These are phyloP conservation scores for Pterocles burchelli DNA, from an alignment of 2,113 vertebrate genomes.

Conservation along the genomic window DNA sequence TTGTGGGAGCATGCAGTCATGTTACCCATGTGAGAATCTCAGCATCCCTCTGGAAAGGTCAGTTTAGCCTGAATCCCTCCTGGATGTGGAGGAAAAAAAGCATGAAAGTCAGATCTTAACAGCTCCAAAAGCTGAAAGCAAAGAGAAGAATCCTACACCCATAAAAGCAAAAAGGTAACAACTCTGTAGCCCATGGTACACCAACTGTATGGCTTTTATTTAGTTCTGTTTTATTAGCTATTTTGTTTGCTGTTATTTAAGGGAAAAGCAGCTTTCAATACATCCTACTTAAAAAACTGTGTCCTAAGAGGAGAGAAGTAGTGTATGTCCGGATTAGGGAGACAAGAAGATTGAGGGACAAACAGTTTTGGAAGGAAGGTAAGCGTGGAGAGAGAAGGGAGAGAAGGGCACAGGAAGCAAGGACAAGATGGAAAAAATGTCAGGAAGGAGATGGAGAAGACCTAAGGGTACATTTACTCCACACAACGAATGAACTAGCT, in stretches of 20 bases:
- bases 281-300: neutral
- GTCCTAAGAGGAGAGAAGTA: neutral
- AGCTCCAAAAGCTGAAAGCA: neutral
- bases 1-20: neutral
- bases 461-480: neutral
- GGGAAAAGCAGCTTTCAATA: neutral
- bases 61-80: neutral
- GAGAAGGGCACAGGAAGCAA: neutral
- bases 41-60: neutral
- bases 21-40: neutral
- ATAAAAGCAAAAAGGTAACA: neutral
- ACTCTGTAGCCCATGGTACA: neutral
- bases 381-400: neutral
- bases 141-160: neutral
- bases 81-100: neutral
- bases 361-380: neutral
- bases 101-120: neutral
- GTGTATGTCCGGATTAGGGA: neutral
- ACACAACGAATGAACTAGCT: neutral
- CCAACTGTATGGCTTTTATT: neutral
- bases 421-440: neutral
- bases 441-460: neutral
- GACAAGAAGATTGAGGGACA: neutral
- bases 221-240: neutral
- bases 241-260: neutral